Base-by-base conservation (phyloP, 2,888 invertebrate species). In the Watsonalla binaria region DNA sequence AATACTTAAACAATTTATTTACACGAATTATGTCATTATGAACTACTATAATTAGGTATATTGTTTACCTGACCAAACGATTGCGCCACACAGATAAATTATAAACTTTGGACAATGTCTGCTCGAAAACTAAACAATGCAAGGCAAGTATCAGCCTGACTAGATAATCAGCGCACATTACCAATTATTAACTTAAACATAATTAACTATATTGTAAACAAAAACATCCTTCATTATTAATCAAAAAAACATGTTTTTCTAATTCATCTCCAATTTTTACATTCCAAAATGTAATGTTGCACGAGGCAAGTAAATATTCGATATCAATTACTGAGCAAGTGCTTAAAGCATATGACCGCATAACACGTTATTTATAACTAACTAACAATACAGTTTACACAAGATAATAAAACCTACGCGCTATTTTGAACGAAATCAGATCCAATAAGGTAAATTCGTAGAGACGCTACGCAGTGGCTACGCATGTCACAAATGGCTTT, bases 401-500 rank as follows among this genome's bases (percentile, higher is more conserved):
- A 6, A 37, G 2, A 37, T 6, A 37, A 37, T 6, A 37, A 37
- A 8, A 37, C 9, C 37, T 9, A 37, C 37, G 9, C 6, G 5
- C 11, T 11, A 42, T 42, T 42, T 42, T 42, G 42, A 8, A 11
- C 11, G 42, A 37, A 37, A 37, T 7, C 37, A 37, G 42, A 42
- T 42, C 42, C 42, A 5, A 42, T 42, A 42, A 42, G 42, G 42
- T 42, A 39, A 49, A n/a, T 49, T 49, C 49, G 49, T 49, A 53
- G 48, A 53, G 54, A 54, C 55, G 65, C 70, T 74, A 76, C 78
- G 70, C 55, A 15, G 53, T 63, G 72, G 70, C 88, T 82, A 58
- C 93, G 81, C 51, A 92, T 71, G 79, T 90, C 86, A 92, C 79
- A 93, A 85, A 56, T 86, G 92, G 55, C 93, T 90, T 51, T 82